A percentile compares a stretch with the other conserved stretches of the same genome.
Evolutionary conservation across 2,113 vertebrate species (phyloP).

Genomic region (Thunnus thynnus): DNA sequence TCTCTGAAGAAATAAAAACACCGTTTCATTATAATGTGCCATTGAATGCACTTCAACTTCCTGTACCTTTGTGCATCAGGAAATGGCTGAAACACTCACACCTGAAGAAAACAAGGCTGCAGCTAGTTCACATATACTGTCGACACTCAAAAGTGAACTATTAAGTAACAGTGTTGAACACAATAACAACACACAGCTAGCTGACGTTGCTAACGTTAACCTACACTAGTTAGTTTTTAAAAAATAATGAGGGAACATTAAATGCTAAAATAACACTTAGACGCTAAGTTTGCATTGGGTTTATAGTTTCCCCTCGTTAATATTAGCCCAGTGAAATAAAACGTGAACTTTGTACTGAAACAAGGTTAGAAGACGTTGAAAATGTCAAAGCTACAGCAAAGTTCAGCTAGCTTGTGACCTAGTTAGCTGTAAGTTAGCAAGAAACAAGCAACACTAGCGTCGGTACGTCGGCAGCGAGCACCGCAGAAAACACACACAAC

Average conservation of each 20-base stretch:
- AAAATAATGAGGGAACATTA: not conserved
- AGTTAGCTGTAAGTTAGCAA: constrained; percentile 52
- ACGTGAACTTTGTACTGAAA: not conserved
- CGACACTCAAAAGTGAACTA: not conserved
- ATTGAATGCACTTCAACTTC: constrained; percentile 43
- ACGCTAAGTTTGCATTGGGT: not conserved
- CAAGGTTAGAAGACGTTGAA: constrained; percentile 6
- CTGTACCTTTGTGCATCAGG: constrained; percentile 45
- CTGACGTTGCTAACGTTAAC: constrained; percentile 2
- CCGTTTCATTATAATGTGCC: not conserved
- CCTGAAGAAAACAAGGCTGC: constrained; percentile 20
- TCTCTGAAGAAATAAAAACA: constrained; percentile 37
- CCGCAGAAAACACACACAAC: constrained; percentile 24
- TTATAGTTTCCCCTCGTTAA: not conserved
- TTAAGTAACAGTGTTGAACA: constrained; percentile 14
- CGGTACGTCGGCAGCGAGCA: constrained; percentile 5
- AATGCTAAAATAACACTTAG: not conserved
- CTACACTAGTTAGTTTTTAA: constrained; percentile 12
- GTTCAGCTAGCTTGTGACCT: constrained; percentile 73
- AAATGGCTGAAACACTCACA: constrained; percentile 49
- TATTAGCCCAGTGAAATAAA: not conserved
- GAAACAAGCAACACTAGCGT: constrained; percentile 8
- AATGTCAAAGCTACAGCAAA: constrained; percentile 51
- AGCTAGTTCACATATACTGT: not conserved
- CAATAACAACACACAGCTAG: constrained; percentile 28